Conservation (phyloP, 2,888 invertebrate species). For the Papilio elwesi region DNA sequence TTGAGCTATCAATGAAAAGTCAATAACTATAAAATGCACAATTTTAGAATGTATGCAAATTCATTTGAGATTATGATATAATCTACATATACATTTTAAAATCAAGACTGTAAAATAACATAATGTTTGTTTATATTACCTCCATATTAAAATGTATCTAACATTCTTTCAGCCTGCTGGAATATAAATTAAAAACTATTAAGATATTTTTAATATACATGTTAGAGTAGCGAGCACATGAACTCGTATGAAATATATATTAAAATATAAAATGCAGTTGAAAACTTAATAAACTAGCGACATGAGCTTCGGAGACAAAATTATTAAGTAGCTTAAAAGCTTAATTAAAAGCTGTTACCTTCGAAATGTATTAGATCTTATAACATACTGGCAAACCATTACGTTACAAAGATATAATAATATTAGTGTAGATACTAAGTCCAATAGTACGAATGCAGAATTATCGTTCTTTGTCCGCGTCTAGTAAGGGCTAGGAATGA, state of each 20-base stretch:
- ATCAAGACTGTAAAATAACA: background rate
- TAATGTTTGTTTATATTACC: background rate
- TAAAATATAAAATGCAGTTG: conserved; percentile 2
- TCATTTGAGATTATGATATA: background rate
- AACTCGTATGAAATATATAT: background rate
- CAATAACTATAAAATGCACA: too few relatives aligned
- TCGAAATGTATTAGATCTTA: background rate
- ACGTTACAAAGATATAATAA: too few relatives aligned
- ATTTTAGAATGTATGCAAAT: too few relatives aligned
- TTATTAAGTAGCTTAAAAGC: background rate
- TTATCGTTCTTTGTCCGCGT: too few relatives aligned
- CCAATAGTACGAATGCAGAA: too few relatives aligned
- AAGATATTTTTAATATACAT: conserved; percentile 10
- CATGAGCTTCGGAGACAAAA: conserved; percentile 6
- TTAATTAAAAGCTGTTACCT: background rate
- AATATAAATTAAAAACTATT: conserved; percentile 7
- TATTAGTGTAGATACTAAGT: too few relatives aligned
- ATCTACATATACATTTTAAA: background rate
- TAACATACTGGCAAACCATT: too few relatives aligned
- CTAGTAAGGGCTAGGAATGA: too few relatives aligned
- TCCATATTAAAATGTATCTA: background rate
- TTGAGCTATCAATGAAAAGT: too few relatives aligned
- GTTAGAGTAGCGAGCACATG: background rate
- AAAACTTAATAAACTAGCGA: background rate
- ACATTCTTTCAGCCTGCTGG: background rate